phyloP scores from a whole-genome alignment of 2,888 invertebrate genomes.

The Sinodicranocentrus sp. region DNA sequence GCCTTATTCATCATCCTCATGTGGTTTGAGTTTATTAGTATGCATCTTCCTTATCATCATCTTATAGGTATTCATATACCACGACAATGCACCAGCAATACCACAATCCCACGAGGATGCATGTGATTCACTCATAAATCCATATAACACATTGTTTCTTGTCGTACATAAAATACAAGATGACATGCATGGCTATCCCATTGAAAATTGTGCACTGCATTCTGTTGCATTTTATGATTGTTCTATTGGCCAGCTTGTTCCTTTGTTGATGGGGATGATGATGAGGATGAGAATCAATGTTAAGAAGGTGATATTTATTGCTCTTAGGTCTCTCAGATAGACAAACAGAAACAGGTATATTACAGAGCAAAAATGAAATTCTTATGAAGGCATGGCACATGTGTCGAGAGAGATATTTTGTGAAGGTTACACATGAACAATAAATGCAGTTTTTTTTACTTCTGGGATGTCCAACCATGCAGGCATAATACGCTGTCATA shows the following conservation, averaged over 20 bases:
- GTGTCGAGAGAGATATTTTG: conserved; percentile 21
- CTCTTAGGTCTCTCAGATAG: not conserved
- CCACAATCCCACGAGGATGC: conserved; percentile 20
- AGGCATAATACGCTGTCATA: conserved; percentile 13
- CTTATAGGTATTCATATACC: conserved; percentile 21
- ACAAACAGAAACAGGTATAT: conserved; percentile 2
- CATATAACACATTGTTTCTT: conserved; percentile 58
- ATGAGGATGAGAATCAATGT: not conserved
- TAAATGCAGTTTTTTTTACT: conserved; percentile 6
- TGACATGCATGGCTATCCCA: conserved; percentile 1
- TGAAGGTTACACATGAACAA: conserved; percentile 39
- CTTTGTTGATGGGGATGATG: conserved; percentile 8
- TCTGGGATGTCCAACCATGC: conserved; percentile 26
- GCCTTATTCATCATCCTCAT: conserved; percentile 15
- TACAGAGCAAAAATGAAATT: not conserved
- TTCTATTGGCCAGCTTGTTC: not conserved
- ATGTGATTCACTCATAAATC: conserved; percentile 59
- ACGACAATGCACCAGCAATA: not conserved
- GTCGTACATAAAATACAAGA: conserved; percentile 32
- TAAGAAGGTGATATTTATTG: not conserved
- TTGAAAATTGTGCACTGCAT: conserved; percentile 18
- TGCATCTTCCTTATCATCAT: conserved; percentile 22
- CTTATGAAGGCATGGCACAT: not conserved
- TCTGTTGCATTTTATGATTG: conserved; percentile 5
- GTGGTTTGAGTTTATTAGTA: not conserved